These are phyloP conservation scores for Laspeyria flexula DNA, from an alignment of 2,888 invertebrate genomes.

Conservation along the genomic window DNA sequence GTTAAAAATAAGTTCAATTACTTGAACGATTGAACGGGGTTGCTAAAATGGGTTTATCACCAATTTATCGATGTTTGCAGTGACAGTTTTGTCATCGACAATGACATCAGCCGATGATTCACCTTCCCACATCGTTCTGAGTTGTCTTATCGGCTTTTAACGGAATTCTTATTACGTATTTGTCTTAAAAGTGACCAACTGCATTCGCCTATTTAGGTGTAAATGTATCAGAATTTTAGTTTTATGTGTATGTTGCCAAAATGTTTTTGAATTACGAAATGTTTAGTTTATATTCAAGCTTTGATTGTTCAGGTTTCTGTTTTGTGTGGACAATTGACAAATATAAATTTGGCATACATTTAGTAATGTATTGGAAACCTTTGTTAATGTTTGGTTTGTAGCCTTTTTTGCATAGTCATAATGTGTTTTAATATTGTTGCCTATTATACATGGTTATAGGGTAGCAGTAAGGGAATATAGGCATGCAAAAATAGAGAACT, in stretches of 20 bases:
- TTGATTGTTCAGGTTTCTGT: conserved; percentile 12
- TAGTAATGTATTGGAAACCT: conserved; percentile 2
- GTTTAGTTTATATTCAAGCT: conserved; percentile 10
- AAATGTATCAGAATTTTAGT: conserved; percentile 41
- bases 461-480: too few species aligned
- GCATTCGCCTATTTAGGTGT: conserved; percentile 44
- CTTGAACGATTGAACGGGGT: conserved; percentile 4
- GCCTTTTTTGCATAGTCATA: background rate
- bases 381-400: background rate
- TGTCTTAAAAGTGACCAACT: conserved; percentile 44
- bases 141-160: conserved; percentile 43
- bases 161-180: conserved; percentile 44
- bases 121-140: conserved; percentile 52
- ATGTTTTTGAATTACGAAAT: conserved; percentile 24
- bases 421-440: background rate
- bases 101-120: conserved; percentile 64
- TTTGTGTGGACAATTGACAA: conserved; percentile 6
- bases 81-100: conserved; percentile 48
- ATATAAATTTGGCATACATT: conserved; percentile 6
- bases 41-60: conserved; percentile 16
- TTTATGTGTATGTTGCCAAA: conserved; percentile 34
- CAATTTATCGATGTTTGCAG: conserved; percentile 47
- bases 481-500: too few species aligned
- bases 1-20: conserved; percentile 19
- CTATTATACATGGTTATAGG: too few species aligned